phyloP scores from a whole-genome alignment of 2,113 vertebrate species.

The Upupa epops region DNA sequence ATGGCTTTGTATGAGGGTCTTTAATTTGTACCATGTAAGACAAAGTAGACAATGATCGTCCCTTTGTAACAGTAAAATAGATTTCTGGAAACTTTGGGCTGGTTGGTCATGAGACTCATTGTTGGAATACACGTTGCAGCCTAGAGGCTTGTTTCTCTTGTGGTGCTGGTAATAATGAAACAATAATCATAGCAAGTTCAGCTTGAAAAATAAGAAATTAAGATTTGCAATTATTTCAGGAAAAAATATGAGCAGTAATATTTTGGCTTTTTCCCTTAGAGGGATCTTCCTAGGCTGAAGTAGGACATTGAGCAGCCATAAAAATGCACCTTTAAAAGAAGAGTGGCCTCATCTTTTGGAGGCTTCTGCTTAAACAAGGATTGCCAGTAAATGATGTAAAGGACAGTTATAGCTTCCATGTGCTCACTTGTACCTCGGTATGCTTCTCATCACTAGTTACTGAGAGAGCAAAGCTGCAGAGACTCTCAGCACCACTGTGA shows the following conservation, averaged over 20 bases:
- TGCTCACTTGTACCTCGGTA: not conserved
- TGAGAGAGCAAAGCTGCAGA: not conserved
- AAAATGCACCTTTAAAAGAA: not conserved
- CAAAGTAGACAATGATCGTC: not conserved
- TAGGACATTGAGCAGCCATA: not conserved
- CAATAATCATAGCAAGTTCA: not conserved
- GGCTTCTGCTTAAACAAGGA: not conserved
- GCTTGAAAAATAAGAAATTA: not conserved
- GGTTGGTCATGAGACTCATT: not conserved
- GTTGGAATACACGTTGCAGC: accelerated
- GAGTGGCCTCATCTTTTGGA: not conserved
- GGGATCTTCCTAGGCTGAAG: not conserved
- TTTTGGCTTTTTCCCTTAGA: not conserved
- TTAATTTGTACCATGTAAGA: not conserved
- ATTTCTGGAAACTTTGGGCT: not conserved
- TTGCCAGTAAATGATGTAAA: not conserved
- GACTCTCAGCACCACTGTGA: not conserved
- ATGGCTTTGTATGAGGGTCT: not conserved
- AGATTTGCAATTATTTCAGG: not conserved
- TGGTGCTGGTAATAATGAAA: not conserved
- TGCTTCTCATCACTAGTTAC: not conserved
- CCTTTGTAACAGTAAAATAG: not conserved
- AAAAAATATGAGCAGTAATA: not conserved
- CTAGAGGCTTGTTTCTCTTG: not conserved
- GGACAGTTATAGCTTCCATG: not conserved